Base-by-base conservation (phyloP, 2,888 invertebrate genomes). In the Drosophila mimica region DNA sequence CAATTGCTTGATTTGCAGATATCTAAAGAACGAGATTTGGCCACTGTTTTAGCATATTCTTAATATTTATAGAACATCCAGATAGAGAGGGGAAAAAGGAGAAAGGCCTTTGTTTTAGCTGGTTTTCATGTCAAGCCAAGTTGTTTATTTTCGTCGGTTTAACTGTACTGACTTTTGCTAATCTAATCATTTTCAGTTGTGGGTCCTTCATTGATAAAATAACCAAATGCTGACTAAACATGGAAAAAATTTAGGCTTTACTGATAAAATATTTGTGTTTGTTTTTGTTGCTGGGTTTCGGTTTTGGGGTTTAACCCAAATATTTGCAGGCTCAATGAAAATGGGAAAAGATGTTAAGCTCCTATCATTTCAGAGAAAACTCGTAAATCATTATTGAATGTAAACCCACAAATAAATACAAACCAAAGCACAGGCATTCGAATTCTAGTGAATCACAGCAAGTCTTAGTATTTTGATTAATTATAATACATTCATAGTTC, bases 171-270 rank as follows among this genome's bases (percentile, higher is more conserved):
- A 52, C 65, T 78, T n/a, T 46, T 46, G 9, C 9, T 86, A 86
- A 83, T 83, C 86, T 83, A 79, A 83, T 83, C 83, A 65, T 46
- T 74, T 60, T 17, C 36, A 57, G 38, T 64, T 46, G 7, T 68
- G 75, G 63, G 56, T 83, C 71, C 76, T 58, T 62, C 43, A 56
- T 58, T 70, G 83, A 86, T 83, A 83, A 86, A 86, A 81, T 81
- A 77, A 52, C 74, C 51, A 49, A 66, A 58, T 64, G 68, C 28
- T 78, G 62, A 72, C 69, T 79, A 70, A 77, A 65, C 34, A 56
- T 15, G 25, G 25, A 46, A 46, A 46, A 25, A 46, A 25, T 46
- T 4, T 25, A 4, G 25, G 7, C 25, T 46, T 4, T 28, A 52
- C 64, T 79, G 79, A 79, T 79, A 79, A 73, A 76, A 79, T 79